Percentiles rank a stretch among this genome's conserved stretches.
Evolutionary conservation across 30 jellyfish, hydroid and myxozoan species (phyloP).

Genomic region (Cassiopea andromeda): DNA sequence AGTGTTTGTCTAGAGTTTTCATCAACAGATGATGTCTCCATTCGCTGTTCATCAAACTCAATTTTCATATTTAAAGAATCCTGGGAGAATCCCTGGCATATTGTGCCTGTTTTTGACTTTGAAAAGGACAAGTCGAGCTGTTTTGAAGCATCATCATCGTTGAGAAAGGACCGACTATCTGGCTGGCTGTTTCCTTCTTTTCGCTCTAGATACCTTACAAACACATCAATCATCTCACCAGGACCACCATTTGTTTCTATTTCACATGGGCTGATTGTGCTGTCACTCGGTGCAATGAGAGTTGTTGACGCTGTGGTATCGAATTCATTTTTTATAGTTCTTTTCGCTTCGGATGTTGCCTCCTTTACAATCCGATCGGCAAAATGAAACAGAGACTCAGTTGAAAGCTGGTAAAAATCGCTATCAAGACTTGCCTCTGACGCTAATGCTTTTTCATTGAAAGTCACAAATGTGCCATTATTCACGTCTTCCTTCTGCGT

Average conservation of each 20-base stretch:
- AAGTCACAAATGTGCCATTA: not conserved
- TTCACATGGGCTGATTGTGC: constrained; percentile 28
- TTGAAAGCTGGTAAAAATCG: constrained; percentile 5
- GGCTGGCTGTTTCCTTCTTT: not conserved
- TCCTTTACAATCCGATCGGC: constrained; percentile 57
- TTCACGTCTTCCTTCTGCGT: not conserved
- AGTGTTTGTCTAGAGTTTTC: constrained; percentile 47
- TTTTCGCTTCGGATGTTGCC: constrained; percentile 65
- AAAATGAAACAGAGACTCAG: constrained; percentile 65
- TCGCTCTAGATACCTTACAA: not conserved
- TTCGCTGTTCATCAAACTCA: constrained; percentile 54
- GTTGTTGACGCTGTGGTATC: not conserved
- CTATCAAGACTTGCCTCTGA: constrained; percentile 1
- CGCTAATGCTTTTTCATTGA: not conserved
- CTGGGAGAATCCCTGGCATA: not conserved
- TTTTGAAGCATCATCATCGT: not conserved
- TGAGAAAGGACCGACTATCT: not conserved
- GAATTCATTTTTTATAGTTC: constrained; percentile 38
- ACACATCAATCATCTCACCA: constrained; percentile 55
- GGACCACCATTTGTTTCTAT: constrained; percentile 28
- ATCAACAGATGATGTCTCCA: constrained; percentile 67
- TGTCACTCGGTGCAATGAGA: not conserved
- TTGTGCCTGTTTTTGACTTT: too few species aligned
- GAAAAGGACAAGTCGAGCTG: not conserved
- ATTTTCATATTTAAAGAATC: too few species aligned